These are phyloP conservation scores for Odontomachus brunneus DNA, from an alignment of 1,140 invertebrate species.

Conservation along the genomic window DNA sequence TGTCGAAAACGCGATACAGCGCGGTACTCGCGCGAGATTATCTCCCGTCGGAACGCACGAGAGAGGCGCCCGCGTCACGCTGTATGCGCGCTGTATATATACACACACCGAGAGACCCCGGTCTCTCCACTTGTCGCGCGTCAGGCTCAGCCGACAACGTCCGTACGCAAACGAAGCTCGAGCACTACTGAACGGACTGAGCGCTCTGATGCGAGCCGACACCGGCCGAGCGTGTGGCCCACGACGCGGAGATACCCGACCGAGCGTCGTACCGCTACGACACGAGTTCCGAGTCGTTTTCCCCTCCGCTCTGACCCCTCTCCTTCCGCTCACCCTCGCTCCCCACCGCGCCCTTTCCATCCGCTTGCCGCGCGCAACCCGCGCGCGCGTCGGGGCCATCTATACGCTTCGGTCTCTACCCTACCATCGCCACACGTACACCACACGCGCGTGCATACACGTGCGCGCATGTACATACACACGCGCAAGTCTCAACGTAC, in stretches of 20 bases:
- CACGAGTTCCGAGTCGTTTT: constrained; percentile 68
- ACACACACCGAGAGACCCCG: background rate
- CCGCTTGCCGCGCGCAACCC: background rate
- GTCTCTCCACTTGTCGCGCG: background rate
- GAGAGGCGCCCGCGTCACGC: background rate
- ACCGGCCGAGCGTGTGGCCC: constrained; percentile 72
- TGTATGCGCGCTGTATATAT: background rate
- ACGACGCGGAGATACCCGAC: constrained; percentile 74
- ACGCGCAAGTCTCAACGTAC: too few species aligned
- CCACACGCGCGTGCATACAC: too few species aligned
- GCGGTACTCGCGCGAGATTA: constrained; percentile 1
- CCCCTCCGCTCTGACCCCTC: constrained; percentile 7
- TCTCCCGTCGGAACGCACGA: background rate
- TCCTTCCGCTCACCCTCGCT: background rate
- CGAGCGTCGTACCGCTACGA: constrained; percentile 71
- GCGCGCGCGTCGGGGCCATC: constrained; percentile 14
- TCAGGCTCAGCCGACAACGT: background rate
- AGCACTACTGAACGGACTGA: constrained; percentile 69
- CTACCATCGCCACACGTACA: constrained; percentile 15
- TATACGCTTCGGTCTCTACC: constrained; percentile 28
- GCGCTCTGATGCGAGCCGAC: constrained; percentile 68
- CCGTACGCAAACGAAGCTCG: constrained; percentile 56
- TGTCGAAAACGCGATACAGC: constrained; percentile 4
- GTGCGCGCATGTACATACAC: background rate
- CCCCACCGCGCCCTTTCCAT: background rate